phyloP scores from a whole-genome alignment of 2,113 vertebrate species.

The Holacanthus passer region DNA sequence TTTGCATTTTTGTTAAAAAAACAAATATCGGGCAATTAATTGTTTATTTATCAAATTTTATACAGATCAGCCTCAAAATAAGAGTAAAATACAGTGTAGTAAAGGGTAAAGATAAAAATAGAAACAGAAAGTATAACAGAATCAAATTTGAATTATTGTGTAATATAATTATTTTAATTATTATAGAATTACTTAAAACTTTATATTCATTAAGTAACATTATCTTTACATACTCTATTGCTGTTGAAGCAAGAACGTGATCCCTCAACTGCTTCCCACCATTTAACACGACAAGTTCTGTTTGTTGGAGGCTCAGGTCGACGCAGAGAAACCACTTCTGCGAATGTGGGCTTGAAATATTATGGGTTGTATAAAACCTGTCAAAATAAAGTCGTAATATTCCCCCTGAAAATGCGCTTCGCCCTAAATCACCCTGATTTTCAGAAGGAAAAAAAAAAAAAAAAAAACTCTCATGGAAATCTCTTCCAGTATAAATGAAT shows the following conservation, averaged over 20 bases:
- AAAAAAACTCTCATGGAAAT: slow-evolving; percentile 26
- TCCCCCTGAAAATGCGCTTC: not conserved
- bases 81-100: no score
- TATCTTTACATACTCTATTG: no score
- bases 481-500: slow-evolving; percentile 40
- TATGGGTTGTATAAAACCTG: not conserved
- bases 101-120: no score
- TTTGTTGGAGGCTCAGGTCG: not conserved
- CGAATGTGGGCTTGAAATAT: not conserved
- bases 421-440: slow-evolving; percentile 2
- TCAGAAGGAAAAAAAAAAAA: slow-evolving; percentile 4
- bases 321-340: not conserved
- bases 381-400: not conserved
- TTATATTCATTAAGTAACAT: no score
- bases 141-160: no score
- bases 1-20: no score
- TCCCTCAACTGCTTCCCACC: not conserved
- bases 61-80: no score
- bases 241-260: not conserved
- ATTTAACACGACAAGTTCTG: not conserved
- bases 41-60: no score
- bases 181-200: no score
- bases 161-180: no score
- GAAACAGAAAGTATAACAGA: no score
- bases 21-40: no score